phyloP scores from a whole-genome alignment of 2,113 vertebrate species.

The Rhinolophus ferrumequinum region DNA sequence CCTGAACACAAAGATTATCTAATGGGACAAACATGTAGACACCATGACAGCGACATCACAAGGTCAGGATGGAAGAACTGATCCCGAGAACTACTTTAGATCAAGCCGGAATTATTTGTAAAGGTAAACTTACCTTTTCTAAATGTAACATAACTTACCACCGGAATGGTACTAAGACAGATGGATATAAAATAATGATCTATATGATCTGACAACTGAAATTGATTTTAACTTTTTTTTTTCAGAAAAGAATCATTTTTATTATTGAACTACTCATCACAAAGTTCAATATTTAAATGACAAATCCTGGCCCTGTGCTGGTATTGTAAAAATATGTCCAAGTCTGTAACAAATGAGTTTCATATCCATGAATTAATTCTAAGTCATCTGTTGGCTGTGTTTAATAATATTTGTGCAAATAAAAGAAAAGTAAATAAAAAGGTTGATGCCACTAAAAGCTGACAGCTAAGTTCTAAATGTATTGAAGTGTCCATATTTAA shows the following conservation, averaged over 20 bases:
- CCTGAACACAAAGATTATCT: not conserved
- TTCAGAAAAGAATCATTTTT: conserved; percentile 30
- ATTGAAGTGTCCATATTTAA: not conserved
- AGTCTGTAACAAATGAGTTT: conserved; percentile 52
- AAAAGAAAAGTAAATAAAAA: not conserved
- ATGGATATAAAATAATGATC: not conserved
- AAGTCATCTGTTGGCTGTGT: not conserved
- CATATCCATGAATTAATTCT: conserved; percentile 13
- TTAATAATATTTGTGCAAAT: conserved; percentile 30
- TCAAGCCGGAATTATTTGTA: not conserved
- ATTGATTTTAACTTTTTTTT: not conserved
- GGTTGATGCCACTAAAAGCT: not conserved
- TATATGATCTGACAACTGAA: not conserved
- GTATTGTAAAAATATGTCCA: conserved; percentile 47
- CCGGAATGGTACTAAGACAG: not conserved
- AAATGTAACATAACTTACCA: not conserved
- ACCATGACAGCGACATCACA: not conserved
- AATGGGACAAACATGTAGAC: not conserved
- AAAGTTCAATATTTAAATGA: conserved; percentile 34
- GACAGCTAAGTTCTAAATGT: conserved; percentile 30
- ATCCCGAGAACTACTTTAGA: not conserved
- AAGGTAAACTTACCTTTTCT: not conserved
- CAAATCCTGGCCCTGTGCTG: not conserved
- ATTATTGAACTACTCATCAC: not conserved
- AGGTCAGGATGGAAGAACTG: not conserved